Percentiles rank a stretch among this genome's conserved stretches.
phyloP scores from a whole-genome alignment of 1,140 invertebrate species.

The Macrobrachium rosenbergii region DNA sequence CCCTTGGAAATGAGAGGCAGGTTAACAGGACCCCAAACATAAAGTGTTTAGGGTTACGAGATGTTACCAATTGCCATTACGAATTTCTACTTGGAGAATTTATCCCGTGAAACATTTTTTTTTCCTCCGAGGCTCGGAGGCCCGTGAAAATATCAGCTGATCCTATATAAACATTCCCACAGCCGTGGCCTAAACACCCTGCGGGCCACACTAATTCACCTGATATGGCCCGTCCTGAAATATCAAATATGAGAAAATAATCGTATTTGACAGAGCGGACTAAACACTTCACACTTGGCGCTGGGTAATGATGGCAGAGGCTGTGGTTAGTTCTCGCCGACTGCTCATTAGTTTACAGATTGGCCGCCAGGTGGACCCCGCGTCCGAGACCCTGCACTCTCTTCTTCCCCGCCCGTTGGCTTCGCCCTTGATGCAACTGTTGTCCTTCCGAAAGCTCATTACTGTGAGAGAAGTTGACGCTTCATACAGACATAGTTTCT shows the following conservation, averaged over 20 bases:
- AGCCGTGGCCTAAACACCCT: neutral
- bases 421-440: neutral
- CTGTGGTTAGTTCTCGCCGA: conserved; percentile 61
- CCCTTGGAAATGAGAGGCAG: neutral
- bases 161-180: conserved; percentile 39
- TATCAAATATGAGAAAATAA: conserved; percentile 63
- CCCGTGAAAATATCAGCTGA: conserved; percentile 10
- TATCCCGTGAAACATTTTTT: no score
- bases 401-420: neutral
- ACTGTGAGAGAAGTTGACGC: no score
- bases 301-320: conserved; percentile 42
- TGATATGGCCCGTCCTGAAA: conserved; percentile 45
- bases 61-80: conserved; percentile 13
- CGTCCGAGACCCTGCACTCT: conserved; percentile 47
- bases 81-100: neutral
- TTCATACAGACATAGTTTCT: no score
- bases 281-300: conserved; percentile 61
- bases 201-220: conserved; percentile 13
- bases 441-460: neutral
- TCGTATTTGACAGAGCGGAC: conserved; percentile 59
- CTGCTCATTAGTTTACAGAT: conserved; percentile 63
- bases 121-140: neutral
- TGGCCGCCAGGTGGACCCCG: conserved; percentile 44
- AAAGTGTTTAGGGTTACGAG: conserved; percentile 13
- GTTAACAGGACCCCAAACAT: conserved; percentile 17